Percentiles rank a stretch among this genome's conserved stretches.
Evolutionary conservation across 2,888 invertebrate genomes (phyloP).

Genomic region (Tanypteryx hageni): DNA sequence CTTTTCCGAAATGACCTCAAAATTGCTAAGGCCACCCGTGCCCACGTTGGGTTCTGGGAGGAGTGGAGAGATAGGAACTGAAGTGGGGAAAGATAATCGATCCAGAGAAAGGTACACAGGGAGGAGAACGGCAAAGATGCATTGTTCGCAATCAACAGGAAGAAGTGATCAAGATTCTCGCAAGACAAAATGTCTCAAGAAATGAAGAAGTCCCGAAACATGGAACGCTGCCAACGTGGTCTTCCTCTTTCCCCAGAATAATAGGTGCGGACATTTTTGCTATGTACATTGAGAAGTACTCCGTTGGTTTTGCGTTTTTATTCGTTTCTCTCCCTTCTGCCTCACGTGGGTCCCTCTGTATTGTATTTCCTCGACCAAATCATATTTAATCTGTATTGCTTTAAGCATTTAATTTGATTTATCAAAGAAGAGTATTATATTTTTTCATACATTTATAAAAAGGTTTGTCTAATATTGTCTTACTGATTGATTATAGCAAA

Average conservation of each 20-base stretch:
- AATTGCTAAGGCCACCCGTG: neutral
- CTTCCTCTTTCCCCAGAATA: neutral
- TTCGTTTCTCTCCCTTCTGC: neutral
- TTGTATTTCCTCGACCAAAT: no score
- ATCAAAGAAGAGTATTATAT: no score
- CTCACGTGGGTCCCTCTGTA: neutral
- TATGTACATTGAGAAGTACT: conserved; percentile 9
- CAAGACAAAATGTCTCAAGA: conserved; percentile 50
- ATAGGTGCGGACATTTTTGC: neutral
- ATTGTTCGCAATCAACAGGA: conserved; percentile 60
- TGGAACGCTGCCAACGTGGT: conserved; percentile 6
- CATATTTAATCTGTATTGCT: no score
- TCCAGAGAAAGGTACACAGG: neutral
- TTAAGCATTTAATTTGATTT: no score
- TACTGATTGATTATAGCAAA: no score
- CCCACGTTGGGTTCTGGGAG: neutral
- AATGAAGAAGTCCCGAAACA: conserved; percentile 15
- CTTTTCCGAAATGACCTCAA: neutral
- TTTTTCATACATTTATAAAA: no score
- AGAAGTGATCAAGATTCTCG: conserved; percentile 48
- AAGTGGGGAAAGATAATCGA: neutral
- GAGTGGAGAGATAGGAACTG: neutral
- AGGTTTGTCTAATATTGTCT: no score
- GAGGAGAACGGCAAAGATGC: neutral
- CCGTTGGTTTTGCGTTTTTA: neutral